Percentiles rank a stretch among this genome's conserved stretches.
These are phyloP conservation scores for Bungarus multicinctus DNA, from an alignment of 2,113 vertebrate species.

Conservation along the genomic window DNA sequence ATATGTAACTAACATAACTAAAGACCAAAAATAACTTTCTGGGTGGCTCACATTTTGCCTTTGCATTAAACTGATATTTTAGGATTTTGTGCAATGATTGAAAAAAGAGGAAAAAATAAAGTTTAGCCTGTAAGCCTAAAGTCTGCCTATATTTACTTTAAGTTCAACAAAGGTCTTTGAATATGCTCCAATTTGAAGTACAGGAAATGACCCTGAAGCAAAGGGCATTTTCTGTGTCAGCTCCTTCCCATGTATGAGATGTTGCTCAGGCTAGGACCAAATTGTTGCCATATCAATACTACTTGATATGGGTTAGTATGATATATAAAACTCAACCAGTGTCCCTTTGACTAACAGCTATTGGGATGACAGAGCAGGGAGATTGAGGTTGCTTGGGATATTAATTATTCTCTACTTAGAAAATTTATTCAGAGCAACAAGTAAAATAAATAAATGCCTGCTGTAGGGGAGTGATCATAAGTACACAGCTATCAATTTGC, in stretches of 20 bases:
- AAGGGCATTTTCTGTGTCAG: neutral
- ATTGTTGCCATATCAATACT: neutral
- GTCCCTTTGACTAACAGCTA: neutral
- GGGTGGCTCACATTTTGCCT: neutral
- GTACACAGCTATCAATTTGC: neutral
- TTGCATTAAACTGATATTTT: neutral
- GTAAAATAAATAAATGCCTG: neutral
- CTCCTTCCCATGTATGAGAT: neutral
- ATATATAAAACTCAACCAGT: neutral
- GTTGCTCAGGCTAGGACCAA: neutral
- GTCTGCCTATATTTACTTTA: neutral
- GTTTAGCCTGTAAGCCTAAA: neutral
- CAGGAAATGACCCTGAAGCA: neutral
- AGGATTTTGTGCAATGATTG: neutral
- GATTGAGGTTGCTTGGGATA: neutral
- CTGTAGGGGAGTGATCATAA: neutral
- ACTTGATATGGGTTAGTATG: neutral
- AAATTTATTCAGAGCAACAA: neutral
- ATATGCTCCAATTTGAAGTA: neutral
- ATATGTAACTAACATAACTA: neutral
- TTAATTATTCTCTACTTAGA: neutral
- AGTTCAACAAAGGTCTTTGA: neutral
- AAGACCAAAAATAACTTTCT: neutral
- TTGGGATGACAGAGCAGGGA: neutral
- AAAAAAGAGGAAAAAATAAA: neutral